Evolutionary conservation across 2,888 invertebrate genomes (phyloP), one percentile per base, ranked within the genome.

Genomic region (Brachylomia viminalis): DNA sequence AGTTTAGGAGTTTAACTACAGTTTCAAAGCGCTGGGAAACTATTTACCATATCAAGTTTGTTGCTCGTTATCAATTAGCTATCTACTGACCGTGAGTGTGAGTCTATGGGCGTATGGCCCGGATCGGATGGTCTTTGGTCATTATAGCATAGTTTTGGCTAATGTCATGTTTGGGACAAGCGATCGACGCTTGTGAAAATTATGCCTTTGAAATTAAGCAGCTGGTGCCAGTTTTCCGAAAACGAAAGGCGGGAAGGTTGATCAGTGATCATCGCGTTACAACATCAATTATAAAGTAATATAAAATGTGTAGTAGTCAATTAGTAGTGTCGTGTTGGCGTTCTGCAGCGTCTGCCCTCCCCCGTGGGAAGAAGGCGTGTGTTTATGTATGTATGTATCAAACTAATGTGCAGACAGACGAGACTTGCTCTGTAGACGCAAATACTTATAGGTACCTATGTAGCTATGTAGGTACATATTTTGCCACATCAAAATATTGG

Each of bases 11-110:
- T 65, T 82, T 45, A 68, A 73, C 67, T 58, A 30, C 45, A 85
- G 73, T 85, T 78, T 73, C 78, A 49, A 82, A 74, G 68, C 52
- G 78, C 38, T 74, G 15, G 61, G 59, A 52, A 83, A 85, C 86
- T 85, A 59, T 82, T 82, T 82, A 77, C 73, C 78, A 72, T 85
- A 80, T 80, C 69, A 68, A 82, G 67, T 73, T 77, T 68, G 83
- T 71, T 61, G 72, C 47, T 71, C 71, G 68, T 69, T 82, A 85
- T 83, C 83, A 82, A 85, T 83, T 85, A 83, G 83, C 74, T 72
- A 83, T 78, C 74, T 72, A 17, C 61, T 82, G 77, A 68, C 68
- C 71, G 45, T 70, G 15, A 82, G 72, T 72, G 68, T 58, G 58
- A 74, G 42, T 62, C 52, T 61, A 82, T 69, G 52, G 56, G 47